Percentiles rank a stretch among this genome's conserved stretches.
phyloP scores from a whole-genome alignment of 1,140 invertebrate species.

The Apis cerana region DNA sequence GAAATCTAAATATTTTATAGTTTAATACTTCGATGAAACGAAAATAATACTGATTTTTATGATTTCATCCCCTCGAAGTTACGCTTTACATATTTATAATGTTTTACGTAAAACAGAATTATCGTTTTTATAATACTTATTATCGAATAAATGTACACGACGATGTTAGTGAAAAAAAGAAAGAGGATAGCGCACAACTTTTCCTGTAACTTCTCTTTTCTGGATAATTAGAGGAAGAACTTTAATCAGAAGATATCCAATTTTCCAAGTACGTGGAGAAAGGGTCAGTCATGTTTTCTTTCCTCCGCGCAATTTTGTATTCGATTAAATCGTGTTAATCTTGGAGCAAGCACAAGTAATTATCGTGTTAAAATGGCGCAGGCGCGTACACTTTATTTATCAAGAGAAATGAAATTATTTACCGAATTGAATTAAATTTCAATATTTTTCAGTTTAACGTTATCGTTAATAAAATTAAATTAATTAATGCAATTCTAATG shows the following conservation, averaged over 20 bases:
- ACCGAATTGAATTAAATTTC: neutral
- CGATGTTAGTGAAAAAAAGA: too few species aligned
- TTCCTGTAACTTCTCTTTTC: neutral
- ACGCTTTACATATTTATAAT: too few species aligned
- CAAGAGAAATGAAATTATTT: neutral
- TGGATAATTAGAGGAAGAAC: slow-evolving; percentile 38
- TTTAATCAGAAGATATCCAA: slow-evolving; percentile 10
- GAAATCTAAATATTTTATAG: too few species aligned
- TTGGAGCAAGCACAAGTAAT: neutral
- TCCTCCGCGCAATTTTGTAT: neutral
- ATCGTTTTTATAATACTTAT: too few species aligned
- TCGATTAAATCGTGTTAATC: slow-evolving; percentile 15
- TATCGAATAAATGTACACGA: too few species aligned
- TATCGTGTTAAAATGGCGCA: neutral
- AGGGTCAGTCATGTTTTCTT: neutral
- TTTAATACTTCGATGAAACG: too few species aligned
- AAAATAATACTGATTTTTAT: too few species aligned
- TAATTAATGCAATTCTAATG: too few species aligned
- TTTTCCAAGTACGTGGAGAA: neutral
- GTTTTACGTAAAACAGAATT: too few species aligned
- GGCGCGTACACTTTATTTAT: neutral
- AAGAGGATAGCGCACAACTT: neutral
- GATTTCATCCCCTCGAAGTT: too few species aligned
- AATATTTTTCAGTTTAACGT: neutral
- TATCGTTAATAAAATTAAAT: neutral